Evolutionary conservation across 2,113 vertebrate species (phyloP), one percentile per base, ranked within the genome.

Genomic region (Gasterosteus nipponicus): DNA sequence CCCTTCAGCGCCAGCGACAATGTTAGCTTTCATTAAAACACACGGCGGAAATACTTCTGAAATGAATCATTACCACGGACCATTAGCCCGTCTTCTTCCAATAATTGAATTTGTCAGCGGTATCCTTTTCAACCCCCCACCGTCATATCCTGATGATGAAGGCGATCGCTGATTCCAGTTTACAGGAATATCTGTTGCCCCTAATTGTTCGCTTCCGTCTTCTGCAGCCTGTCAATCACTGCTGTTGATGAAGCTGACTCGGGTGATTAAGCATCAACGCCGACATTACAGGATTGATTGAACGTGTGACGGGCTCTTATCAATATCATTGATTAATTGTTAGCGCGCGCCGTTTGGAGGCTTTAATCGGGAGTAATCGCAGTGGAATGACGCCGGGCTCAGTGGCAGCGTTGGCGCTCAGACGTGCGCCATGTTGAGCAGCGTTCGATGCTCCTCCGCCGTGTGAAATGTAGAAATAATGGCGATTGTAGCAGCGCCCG

Each of bases 61-160:
- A 96, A 96, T 96, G 94, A 96, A 96, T 95, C 96, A 96, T 99
- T 95, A 96, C 92, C 95, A 96, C 94, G 95, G 92, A 92, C 94
- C 96, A 97, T 99, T 98, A 97, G 96, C 94, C 95, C 92, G 92
- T 96, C 95, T 95, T 93, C 96, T 95, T 96, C 93, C 93, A 93
- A 95, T 96, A 97, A 98, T 96, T 97, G 96, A 97, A 96, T 98
- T 97, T 97, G 96, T 96, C 96, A 97, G 95, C 95, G 95, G 95
- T 93, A 94, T 95, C 94, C 95, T 95, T 96, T 96, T 96, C 96
- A 97, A 95, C 93, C 95, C 33, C 8, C 35, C 35, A 4, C 6
- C 7, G 35, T 81, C 39, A 18, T 94, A 94, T 96, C 95, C 94
- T 93, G 95, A 95, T 94, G 96, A 97, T 97, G 96, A 97, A 96